Evolutionary conservation across 2,888 invertebrate genomes (phyloP), one percentile per base, ranked within the genome.

Genomic region (Pocota personata): DNA sequence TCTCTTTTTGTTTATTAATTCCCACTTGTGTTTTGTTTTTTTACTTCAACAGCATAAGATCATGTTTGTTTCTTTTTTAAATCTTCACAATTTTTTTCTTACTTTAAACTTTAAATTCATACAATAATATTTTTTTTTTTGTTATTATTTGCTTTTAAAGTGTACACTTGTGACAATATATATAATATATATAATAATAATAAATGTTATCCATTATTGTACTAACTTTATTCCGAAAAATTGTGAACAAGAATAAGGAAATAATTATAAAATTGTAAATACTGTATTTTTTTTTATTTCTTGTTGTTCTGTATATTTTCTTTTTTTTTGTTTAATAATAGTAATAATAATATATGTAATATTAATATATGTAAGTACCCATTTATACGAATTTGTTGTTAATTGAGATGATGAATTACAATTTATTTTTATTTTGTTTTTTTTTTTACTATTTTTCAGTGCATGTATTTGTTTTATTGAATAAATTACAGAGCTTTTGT

Each of bases 11-110:
- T 72, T 78, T 58, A 80, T 77, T 82, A 71, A 69, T 76, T 71
- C 35, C 82, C 86, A 82, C 55, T 82, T 82, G 75, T 75, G 80
- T 78, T 77, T 58, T 79, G 16, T 14, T 78, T 60, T 62, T 58
- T 76, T 82, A 77, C 50, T 77, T 72, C 66, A 82, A 86, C 82
- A 79, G 71, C 84, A 82, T 86, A 86, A 86, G 82, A 80, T 80
- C 84, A 64, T 84, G 79, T 83, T 66, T 52, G 52, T 46, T 75
- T 82, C 58, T 32, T 73, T n/a, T 58, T 78, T 55, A 90, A 82
- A 80, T 37, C 89, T 90, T 91, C 90, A 90, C 89, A 91, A 90
- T 90, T 88, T 76, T 83, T 66, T 48, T 40, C 73, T 84, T 86
- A 86, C 21, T 60, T 71, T 86, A 75, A 86, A 72, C 52, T 82